Evolutionary conservation across 2,888 invertebrate genomes (phyloP).

Genomic region (Escarpia spicata): DNA sequence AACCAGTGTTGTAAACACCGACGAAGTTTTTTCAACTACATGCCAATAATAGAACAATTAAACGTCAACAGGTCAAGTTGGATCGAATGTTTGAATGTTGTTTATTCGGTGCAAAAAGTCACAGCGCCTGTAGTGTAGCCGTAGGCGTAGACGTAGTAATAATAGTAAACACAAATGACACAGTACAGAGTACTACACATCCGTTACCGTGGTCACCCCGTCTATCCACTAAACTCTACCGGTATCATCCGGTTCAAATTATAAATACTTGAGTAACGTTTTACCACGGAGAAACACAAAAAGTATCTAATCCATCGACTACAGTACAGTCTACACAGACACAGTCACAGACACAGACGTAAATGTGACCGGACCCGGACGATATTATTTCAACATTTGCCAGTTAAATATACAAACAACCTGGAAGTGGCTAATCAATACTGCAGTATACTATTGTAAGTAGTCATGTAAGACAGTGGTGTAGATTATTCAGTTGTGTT

Average conservation of each 20-base stretch:
- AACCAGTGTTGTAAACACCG: background rate
- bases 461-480: background rate
- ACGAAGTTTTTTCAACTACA: background rate
- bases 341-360: too few species aligned
- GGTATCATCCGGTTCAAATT: background rate
- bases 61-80: background rate
- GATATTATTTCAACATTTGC: too few species aligned
- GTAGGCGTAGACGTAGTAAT: too few species aligned
- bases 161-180: background rate
- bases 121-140: background rate
- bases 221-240: background rate
- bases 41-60: background rate
- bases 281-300: background rate
- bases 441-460: background rate
- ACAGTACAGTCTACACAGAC: too few species aligned
- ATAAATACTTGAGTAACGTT: background rate
- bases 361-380: too few species aligned
- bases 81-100: conserved; percentile 6
- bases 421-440: background rate
- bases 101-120: background rate
- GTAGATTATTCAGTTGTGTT: background rate
- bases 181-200: background rate
- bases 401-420: background rate
- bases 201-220: background rate
- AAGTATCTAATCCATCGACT: background rate